Evolutionary conservation across 2,797 vertebrate genomes (phyloP).

Genomic region (Schizopygopsis malacanthus): DNA sequence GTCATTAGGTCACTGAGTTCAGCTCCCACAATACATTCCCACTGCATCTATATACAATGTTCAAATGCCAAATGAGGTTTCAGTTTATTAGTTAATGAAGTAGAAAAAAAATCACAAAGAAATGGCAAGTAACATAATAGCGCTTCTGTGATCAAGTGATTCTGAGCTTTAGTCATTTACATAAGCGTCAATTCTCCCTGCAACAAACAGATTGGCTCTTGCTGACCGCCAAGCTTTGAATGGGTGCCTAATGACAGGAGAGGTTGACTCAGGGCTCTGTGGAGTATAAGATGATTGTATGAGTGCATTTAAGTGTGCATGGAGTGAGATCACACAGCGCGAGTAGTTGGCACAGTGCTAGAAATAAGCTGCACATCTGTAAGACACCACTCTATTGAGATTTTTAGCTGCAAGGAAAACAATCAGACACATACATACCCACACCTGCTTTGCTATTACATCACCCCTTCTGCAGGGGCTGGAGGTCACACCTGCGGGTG

Average conservation of each 20-base stretch:
- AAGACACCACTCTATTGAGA: conserved; percentile 50
- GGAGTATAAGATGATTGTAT: background rate
- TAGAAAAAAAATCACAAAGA: no score
- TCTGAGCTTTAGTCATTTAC: background rate
- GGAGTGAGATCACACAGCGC: conserved; percentile 30
- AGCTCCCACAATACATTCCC: conserved; percentile 65
- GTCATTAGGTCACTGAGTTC: conserved; percentile 69
- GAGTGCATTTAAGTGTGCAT: conserved; percentile 18
- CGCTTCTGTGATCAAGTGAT: background rate
- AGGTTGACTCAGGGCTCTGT: conserved; percentile 16
- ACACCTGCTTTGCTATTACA: conserved; percentile 71
- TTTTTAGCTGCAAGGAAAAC: conserved; percentile 51
- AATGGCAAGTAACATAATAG: no score
- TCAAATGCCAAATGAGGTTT: background rate
- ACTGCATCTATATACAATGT: conserved; percentile 19
- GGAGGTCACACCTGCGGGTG: conserved; percentile 72
- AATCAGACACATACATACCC: conserved; percentile 58
- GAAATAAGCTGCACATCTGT: conserved; percentile 53
- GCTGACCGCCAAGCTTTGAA: conserved; percentile 31
- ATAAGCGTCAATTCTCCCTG: background rate
- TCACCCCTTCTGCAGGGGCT: conserved; percentile 70
- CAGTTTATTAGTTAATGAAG: background rate
- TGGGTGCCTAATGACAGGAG: conserved; percentile 29
- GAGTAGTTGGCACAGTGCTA: conserved; percentile 32
- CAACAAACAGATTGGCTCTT: background rate